Evolutionary conservation across 53 echinoderm and acorn worm species (phyloP).

Genomic region (Mesocentrotus franciscanus): DNA sequence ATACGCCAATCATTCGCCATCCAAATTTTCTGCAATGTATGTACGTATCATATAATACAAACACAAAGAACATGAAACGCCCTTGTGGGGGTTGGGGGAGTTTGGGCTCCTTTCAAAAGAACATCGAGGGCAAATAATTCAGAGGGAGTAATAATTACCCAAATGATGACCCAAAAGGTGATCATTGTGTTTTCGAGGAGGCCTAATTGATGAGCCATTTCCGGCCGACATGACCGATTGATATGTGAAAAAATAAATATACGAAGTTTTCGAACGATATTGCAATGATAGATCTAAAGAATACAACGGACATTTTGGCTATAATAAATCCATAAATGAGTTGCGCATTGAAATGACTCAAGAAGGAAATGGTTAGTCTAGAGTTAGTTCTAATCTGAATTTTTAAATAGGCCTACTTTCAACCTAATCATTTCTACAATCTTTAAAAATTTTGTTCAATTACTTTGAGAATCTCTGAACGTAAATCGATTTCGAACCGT

Average conservation of each 20-base stretch:
- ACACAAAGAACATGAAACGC: constrained; percentile 36
- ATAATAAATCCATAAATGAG: background rate
- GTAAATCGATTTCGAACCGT: too few relatives aligned
- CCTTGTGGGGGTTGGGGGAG: background rate
- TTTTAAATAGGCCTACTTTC: too few relatives aligned
- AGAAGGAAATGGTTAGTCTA: background rate
- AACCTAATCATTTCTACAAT: too few relatives aligned
- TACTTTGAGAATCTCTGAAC: too few relatives aligned
- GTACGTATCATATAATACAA: background rate
- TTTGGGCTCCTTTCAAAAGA: background rate
- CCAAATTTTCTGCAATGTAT: background rate
- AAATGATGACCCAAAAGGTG: constrained; percentile 24
- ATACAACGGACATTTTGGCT: background rate
- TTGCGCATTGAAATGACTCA: background rate
- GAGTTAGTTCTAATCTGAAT: background rate
- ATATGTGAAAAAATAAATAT: constrained; percentile 28
- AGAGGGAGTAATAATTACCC: background rate
- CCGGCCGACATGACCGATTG: constrained; percentile 4
- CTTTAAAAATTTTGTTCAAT: too few relatives aligned
- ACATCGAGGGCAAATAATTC: background rate
- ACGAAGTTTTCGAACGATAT: background rate
- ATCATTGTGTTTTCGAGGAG: constrained; percentile 13
- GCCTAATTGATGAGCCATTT: constrained; percentile 46
- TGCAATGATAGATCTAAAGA: background rate
- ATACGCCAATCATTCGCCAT: constrained; percentile 52